These are phyloP conservation scores for Dicrurus megarhynchus DNA, from an alignment of 2,113 vertebrate species.

Conservation along the genomic window DNA sequence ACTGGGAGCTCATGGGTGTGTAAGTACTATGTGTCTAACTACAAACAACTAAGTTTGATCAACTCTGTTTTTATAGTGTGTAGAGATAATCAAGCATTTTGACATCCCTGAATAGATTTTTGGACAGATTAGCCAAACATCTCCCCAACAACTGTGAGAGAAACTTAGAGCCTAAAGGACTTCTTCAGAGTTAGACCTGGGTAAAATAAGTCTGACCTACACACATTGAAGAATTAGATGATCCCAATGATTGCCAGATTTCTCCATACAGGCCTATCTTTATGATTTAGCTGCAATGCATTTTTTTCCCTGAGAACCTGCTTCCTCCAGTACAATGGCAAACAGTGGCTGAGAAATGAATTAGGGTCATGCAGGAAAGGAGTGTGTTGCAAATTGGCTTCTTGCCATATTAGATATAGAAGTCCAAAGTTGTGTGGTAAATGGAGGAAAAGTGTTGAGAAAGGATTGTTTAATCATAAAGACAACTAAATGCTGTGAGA, in stretches of 20 bases:
- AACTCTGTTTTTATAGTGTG: not conserved
- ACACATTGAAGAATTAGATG: not conserved
- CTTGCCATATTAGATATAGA: not conserved
- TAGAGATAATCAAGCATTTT: not conserved
- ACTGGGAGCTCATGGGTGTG: too few species aligned
- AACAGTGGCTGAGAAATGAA: not conserved
- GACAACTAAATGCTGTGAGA: not conserved
- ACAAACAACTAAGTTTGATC: not conserved
- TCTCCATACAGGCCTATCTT: not conserved
- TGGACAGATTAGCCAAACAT: not conserved
- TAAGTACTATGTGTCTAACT: not conserved
- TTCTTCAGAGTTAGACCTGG: not conserved
- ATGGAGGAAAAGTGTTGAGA: not conserved
- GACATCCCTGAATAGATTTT: not conserved
- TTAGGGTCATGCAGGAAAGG: not conserved
- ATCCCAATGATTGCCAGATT: not conserved
- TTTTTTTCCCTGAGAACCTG: not conserved
- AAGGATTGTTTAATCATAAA: not conserved
- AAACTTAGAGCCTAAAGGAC: not conserved
- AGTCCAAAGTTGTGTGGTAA: not conserved
- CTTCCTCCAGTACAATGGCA: not conserved
- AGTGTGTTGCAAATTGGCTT: not conserved
- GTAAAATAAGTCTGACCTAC: not conserved
- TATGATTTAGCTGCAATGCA: not conserved
- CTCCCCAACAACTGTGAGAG: not conserved